A percentile compares a stretch with the other conserved stretches of the same genome.
Evolutionary conservation across 2,113 vertebrate genomes (phyloP).

Genomic region (Promerops cafer): DNA sequence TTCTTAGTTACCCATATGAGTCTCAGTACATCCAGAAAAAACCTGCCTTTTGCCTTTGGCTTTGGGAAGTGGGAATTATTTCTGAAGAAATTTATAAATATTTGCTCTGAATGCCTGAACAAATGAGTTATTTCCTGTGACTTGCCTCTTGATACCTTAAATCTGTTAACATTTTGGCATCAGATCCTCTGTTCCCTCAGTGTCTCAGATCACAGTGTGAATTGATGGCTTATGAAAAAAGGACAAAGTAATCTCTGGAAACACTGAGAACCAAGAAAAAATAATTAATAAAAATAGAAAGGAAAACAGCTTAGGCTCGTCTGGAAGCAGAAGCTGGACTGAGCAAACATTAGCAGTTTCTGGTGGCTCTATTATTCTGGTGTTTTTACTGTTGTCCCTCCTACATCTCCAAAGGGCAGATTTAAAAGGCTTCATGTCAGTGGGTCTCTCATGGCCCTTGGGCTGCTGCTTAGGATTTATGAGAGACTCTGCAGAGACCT

Average conservation of each 20-base stretch:
- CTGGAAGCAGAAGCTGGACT: not conserved
- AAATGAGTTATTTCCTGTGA: conserved; percentile 48
- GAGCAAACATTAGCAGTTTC: not conserved
- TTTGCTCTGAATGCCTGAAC: conserved; percentile 39
- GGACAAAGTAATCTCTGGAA: conserved; percentile 12
- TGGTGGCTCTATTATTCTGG: not conserved
- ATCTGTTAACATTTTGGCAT: conserved; percentile 48
- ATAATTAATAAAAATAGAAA: not conserved
- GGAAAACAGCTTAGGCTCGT: not conserved
- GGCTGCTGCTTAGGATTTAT: not conserved
- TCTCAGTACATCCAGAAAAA: not conserved
- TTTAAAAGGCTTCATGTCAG: not conserved
- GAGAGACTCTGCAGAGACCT: not conserved
- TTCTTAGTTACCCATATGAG: not conserved
- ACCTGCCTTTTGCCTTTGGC: conserved; percentile 26
- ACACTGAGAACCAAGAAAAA: not conserved
- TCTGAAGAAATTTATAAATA: conserved; percentile 56
- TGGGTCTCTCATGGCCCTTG: not conserved
- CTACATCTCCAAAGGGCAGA: not conserved
- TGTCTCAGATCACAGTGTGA: conserved; percentile 5
- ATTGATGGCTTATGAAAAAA: not conserved
- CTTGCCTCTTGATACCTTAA: conserved; percentile 51
- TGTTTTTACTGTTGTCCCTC: not conserved
- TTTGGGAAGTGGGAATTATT: conserved; percentile 17
- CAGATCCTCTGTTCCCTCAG: not conserved